These are phyloP conservation scores for Bovichtus variegatus DNA, from an alignment of 2,797 vertebrate genomes.

Conservation along the genomic window DNA sequence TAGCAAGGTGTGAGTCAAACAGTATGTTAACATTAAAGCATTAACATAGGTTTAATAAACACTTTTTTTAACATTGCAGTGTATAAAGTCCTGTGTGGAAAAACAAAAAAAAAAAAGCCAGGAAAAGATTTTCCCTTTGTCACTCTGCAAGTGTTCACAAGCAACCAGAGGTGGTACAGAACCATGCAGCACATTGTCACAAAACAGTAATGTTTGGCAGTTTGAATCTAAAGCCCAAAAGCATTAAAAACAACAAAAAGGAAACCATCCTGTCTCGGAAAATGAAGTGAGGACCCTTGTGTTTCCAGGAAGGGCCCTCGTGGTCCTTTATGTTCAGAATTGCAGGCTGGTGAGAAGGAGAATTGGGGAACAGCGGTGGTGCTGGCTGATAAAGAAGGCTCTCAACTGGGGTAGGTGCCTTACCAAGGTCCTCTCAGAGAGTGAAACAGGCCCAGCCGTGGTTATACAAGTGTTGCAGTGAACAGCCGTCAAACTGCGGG, in stretches of 20 bases:
- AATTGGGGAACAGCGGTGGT: slow-evolving; percentile 6
- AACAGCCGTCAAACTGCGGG: slow-evolving; percentile 49
- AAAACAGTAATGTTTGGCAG: neutral
- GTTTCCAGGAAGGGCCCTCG: slow-evolving; percentile 28
- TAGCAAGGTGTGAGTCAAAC: neutral
- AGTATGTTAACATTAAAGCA: neutral
- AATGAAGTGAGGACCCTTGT: neutral
- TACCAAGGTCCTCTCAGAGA: slow-evolving; percentile 15
- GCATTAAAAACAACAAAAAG: neutral
- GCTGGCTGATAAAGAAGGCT: slow-evolving; percentile 30
- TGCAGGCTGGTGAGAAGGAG: slow-evolving; percentile 12
- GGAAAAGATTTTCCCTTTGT: too few relatives aligned
- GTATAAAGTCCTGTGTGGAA: neutral
- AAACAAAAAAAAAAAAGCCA: neutral
- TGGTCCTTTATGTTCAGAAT: slow-evolving; percentile 2
- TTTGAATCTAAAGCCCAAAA: slow-evolving; percentile 4
- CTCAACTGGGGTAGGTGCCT: slow-evolving; percentile 30
- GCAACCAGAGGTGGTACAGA: neutral
- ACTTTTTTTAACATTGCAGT: neutral
- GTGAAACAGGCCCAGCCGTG: slow-evolving; percentile 15
- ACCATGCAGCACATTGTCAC: neutral
- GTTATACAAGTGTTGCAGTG: slow-evolving; percentile 62
- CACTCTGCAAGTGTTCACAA: neutral
- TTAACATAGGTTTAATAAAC: neutral
- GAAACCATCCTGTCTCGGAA: slow-evolving; percentile 7